Evolutionary conservation across 2,888 invertebrate species (phyloP).

Genomic region (Incurvaria masculella): DNA sequence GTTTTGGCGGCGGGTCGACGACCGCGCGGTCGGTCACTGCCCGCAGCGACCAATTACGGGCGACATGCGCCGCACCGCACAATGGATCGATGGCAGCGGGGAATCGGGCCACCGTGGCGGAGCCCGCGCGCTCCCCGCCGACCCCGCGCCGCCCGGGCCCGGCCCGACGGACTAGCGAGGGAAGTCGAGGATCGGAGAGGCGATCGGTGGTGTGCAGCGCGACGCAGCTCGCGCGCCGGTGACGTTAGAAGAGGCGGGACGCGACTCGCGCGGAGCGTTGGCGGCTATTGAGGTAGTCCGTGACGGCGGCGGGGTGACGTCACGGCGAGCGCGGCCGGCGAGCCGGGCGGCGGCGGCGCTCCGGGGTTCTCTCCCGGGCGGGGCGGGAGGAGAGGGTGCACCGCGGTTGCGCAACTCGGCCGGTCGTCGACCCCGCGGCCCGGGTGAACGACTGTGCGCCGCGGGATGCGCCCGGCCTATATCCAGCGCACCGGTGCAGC

Average conservation of each 20-base stretch:
- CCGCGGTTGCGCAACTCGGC: conserved; percentile 38
- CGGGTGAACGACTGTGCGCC: conserved; percentile 50
- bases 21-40: conserved; percentile 52
- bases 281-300: conserved; percentile 55
- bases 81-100: conserved; percentile 55
- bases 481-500: conserved; percentile 56
- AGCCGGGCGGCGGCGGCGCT: conserved; percentile 25
- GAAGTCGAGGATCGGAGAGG: conserved; percentile 5
- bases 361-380: too few relatives aligned
- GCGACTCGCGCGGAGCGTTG: conserved; percentile 12
- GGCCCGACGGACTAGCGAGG: conserved; percentile 8
- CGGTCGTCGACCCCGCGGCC: conserved; percentile 42
- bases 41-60: conserved; percentile 56
- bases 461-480: conserved; percentile 58
- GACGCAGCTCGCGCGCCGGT: conserved; percentile 8
- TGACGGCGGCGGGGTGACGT: conserved; percentile 53
- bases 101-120: conserved; percentile 48
- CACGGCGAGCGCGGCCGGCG: conserved; percentile 47
- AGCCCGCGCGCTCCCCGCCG: conserved; percentile 25
- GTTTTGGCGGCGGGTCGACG: conserved; percentile 50
- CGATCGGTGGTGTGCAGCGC: conserved; percentile 5
- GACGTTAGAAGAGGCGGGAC: conserved; percentile 15
- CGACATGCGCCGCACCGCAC: conserved; percentile 41
- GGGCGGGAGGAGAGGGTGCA: conserved; percentile 15
- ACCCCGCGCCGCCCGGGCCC: conserved; percentile 14